Percentiles rank a stretch among this genome's conserved stretches.
phyloP scores from a whole-genome alignment of 37 sponge, comb jelly and placozoan species.

The Beroe forskalii region DNA sequence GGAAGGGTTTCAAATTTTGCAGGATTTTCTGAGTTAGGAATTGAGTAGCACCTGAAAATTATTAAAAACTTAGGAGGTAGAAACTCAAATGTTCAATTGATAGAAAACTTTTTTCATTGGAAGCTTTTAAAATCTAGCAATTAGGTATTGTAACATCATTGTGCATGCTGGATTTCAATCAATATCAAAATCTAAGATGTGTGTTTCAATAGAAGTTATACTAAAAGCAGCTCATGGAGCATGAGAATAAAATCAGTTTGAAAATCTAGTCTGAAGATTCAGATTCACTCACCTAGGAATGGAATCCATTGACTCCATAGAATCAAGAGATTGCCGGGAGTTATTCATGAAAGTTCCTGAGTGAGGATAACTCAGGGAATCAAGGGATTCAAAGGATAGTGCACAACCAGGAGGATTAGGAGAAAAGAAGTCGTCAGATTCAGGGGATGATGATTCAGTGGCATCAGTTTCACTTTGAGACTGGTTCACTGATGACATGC shows the following conservation, averaged over 20 bases:
- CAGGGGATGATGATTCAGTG: constrained; percentile 16
- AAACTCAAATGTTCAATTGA: too few relatives aligned
- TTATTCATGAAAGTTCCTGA: constrained; percentile 13
- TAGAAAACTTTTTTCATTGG: too few relatives aligned
- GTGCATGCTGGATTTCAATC: too few relatives aligned
- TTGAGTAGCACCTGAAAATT: constrained; percentile 60
- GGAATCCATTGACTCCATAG: constrained; percentile 26
- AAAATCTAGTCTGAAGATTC: too few relatives aligned
- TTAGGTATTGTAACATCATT: too few relatives aligned
- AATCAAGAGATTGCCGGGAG: constrained; percentile 36
- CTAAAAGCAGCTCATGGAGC: too few relatives aligned
- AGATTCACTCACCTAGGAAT: constrained; percentile 54
- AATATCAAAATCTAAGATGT: too few relatives aligned
- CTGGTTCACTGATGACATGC: constrained; percentile 1
- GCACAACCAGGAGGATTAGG: not conserved
- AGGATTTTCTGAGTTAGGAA: constrained; percentile 61
- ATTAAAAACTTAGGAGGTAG: not conserved
- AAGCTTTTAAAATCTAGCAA: not conserved
- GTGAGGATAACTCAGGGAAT: not conserved
- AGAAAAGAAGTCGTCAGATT: not conserved
- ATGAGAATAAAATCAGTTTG: too few relatives aligned
- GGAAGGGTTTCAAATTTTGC: not conserved
- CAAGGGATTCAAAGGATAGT: constrained; percentile 52
- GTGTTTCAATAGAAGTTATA: too few relatives aligned
- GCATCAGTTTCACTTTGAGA: constrained; percentile 29